A percentile compares a stretch with the other conserved stretches of the same genome.
These are phyloP conservation scores for Sclerodermus sp. DNA, from an alignment of 2,888 invertebrate species.

Conservation along the genomic window DNA sequence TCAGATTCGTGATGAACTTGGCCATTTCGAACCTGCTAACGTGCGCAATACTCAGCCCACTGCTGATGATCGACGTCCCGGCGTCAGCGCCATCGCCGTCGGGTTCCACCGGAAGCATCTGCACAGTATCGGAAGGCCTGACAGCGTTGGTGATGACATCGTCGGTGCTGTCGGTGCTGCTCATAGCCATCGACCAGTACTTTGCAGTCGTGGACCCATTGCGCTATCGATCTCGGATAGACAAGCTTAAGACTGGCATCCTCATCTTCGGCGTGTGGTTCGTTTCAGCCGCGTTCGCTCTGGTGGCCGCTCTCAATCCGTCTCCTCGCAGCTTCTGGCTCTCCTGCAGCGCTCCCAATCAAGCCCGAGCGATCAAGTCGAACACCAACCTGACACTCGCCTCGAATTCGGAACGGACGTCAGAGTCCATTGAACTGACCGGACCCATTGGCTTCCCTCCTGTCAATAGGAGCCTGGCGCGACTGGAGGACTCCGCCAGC, in stretches of 20 bases:
- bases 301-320: constrained; percentile 59
- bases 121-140: constrained; percentile 65
- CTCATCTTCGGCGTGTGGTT: constrained; percentile 61
- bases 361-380: no score
- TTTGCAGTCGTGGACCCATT: constrained; percentile 69
- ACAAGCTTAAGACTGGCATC: constrained; percentile 59
- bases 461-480: no score
- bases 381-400: no score
- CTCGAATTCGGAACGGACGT: no score
- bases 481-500: no score
- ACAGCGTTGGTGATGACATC: constrained; percentile 65
- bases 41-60: constrained; percentile 57
- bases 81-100: constrained; percentile 47
- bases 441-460: no score
- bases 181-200: constrained; percentile 69
- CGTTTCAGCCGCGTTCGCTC: constrained; percentile 56
- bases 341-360: constrained; percentile 47
- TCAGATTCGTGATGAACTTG: constrained; percentile 70
- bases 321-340: constrained; percentile 58
- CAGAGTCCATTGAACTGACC: no score
- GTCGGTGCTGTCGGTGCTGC: constrained; percentile 65
- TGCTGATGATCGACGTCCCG: constrained; percentile 61
- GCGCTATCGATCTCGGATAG: constrained; percentile 64
- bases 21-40: constrained; percentile 64
- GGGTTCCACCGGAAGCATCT: constrained; percentile 58